Evolutionary conservation across 37 sponge, comb jelly and placozoan genomes (phyloP).

Genomic region (Axinella damicornis): DNA sequence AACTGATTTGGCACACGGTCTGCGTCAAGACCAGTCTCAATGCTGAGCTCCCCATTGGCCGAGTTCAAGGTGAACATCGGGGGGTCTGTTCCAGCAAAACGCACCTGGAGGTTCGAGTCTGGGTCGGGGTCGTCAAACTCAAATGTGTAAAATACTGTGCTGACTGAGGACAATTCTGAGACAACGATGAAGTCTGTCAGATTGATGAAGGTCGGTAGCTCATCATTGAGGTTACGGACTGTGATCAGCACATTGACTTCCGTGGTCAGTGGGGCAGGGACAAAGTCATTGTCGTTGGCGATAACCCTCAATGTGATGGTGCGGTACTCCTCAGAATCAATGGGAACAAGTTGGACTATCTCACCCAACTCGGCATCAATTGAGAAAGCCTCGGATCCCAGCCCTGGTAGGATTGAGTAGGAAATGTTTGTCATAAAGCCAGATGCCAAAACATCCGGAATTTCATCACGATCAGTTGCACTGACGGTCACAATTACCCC

Average conservation of each 20-base stretch:
- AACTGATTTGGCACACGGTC: constrained; percentile 43
- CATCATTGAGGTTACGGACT: constrained; percentile 81
- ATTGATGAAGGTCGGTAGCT: constrained; percentile 56
- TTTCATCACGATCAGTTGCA: constrained; percentile 76
- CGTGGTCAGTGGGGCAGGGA: constrained; percentile 3
- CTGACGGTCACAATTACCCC: constrained; percentile 11
- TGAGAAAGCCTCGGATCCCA: constrained; percentile 14
- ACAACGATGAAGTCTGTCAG: constrained; percentile 6
- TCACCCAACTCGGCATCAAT: constrained; percentile 50
- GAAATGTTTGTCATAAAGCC: constrained; percentile 43
- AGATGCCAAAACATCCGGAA: constrained; percentile 10
- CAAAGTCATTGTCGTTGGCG: constrained; percentile 48
- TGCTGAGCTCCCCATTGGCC: constrained; percentile 45
- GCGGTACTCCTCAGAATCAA: constrained; percentile 47
- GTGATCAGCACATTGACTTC: constrained; percentile 21
- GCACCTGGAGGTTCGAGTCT: constrained; percentile 2
- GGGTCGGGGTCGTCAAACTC: constrained; percentile 48
- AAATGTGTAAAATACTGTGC: constrained; percentile 3
- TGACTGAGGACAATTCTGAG: constrained; percentile 9
- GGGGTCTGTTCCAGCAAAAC: background rate
- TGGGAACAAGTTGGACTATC: constrained; percentile 11
- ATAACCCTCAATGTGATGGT: constrained; percentile 22
- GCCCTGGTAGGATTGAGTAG: constrained; percentile 6
- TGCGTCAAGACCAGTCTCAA: constrained; percentile 36
- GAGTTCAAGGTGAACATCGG: constrained; percentile 29